Percentiles rank a stretch among this genome's conserved stretches.
These are phyloP conservation scores for Megaceryle alcyon DNA, from an alignment of 2,797 vertebrate genomes.

Conservation along the genomic window DNA sequence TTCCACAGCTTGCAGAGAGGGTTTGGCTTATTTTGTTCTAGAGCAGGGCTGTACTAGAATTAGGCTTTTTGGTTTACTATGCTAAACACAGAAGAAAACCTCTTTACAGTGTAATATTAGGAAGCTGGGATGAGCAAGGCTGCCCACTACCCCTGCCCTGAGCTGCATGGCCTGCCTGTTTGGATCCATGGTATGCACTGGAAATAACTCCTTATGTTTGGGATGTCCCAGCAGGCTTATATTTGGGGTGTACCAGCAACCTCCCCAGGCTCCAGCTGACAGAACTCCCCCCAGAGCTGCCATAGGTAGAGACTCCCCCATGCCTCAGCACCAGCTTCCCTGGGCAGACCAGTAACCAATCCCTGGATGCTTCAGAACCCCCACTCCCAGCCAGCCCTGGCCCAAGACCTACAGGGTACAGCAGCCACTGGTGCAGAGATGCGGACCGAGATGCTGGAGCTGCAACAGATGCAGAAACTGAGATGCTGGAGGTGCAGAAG, in stretches of 20 bases:
- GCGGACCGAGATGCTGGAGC: not conserved
- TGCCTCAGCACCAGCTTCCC: not conserved
- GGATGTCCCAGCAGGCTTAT: not conserved
- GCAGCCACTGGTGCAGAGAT: not conserved
- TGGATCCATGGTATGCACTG: rapidly evolving
- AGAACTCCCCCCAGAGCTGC: rapidly evolving
- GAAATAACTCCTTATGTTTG: not conserved
- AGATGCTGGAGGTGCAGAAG: not conserved
- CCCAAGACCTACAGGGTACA: not conserved
- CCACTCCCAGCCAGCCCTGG: not conserved
- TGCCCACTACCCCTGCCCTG: not conserved
- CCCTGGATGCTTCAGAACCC: not conserved
- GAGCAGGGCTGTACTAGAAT: too few species aligned
- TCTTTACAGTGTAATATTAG: not conserved
- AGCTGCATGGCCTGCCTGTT: not conserved
- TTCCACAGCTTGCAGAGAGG: not conserved
- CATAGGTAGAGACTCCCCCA: rapidly evolving
- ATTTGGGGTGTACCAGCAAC: not conserved
- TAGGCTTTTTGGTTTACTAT: not conserved
- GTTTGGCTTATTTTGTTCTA: not conserved
- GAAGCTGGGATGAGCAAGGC: not conserved
- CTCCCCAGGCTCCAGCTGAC: not conserved
- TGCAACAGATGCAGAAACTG: not conserved
- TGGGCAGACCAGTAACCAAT: not conserved
- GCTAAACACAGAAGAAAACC: not conserved